phyloP scores from a whole-genome alignment of 2,113 vertebrate species.

The Siniperca chuatsi region DNA sequence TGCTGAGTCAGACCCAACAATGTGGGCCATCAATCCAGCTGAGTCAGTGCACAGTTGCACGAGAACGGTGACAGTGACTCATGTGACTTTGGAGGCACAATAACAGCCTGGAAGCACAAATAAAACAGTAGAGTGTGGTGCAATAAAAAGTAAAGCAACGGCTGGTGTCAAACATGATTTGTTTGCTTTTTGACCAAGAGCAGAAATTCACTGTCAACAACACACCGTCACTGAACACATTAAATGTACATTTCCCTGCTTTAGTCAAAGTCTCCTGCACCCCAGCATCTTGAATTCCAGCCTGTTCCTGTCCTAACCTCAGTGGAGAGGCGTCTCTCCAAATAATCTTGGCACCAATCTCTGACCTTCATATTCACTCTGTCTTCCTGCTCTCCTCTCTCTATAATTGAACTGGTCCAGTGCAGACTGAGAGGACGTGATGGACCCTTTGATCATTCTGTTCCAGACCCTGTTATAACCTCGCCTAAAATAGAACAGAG shows the following conservation, averaged over 20 bases:
- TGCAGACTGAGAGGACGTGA: neutral
- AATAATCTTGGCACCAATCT: conserved; percentile 1
- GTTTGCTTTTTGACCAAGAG: neutral
- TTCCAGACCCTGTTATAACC: conserved; percentile 45
- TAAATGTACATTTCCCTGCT: neutral
- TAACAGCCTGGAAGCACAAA: neutral
- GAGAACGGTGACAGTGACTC: conserved; percentile 28
- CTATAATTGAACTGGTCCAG: conserved; percentile 25
- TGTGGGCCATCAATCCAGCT: conserved; percentile 36
- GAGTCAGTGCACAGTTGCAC: conserved; percentile 58
- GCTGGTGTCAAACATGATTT: neutral
- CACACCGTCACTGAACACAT: neutral
- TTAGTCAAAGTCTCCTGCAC: neutral
- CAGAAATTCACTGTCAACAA: neutral
- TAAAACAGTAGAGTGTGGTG: neutral
- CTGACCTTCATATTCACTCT: conserved; percentile 45
- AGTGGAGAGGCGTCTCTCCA: conserved; percentile 22
- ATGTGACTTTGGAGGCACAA: conserved; percentile 2
- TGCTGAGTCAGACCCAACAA: conserved; percentile 34
- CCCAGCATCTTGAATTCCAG: neutral
- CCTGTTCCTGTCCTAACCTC: conserved; percentile 14
- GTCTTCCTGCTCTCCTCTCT: conserved; percentile 7
- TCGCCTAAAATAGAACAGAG: conserved; percentile 59
- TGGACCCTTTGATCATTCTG: conserved; percentile 35
- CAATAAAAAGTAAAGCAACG: neutral